Conservation (phyloP, 2,797 vertebrate genomes). For the Meriones psammophilus region DNA sequence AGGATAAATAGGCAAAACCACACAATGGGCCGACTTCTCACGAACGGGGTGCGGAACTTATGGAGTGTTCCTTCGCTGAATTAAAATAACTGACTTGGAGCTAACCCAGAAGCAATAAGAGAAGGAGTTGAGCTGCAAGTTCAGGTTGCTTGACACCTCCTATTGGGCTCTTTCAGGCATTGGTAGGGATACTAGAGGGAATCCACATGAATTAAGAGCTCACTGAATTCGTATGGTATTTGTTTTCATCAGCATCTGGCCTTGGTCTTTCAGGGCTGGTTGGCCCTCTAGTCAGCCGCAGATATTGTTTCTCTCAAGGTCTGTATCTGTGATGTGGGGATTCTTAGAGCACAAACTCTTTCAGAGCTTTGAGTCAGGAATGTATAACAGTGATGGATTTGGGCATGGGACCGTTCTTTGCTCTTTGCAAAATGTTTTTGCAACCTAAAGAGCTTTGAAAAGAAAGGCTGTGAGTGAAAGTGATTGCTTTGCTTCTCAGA, state of each 20-base stretch:
- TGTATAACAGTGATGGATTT: background rate
- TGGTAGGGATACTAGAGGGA: background rate
- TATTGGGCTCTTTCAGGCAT: background rate
- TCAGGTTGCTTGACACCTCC: background rate
- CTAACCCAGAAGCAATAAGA: background rate
- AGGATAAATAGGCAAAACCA: background rate
- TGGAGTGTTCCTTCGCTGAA: background rate
- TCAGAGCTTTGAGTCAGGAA: background rate
- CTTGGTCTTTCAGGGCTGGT: background rate
- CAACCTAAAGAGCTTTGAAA: conserved; percentile 38
- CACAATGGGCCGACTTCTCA: background rate
- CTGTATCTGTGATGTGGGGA: background rate
- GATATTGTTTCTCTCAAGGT: background rate
- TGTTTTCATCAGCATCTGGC: background rate
- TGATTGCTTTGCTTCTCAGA: conserved; percentile 2
- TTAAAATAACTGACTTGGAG: background rate
- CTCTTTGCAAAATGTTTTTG: background rate
- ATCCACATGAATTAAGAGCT: background rate
- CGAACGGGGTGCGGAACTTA: background rate
- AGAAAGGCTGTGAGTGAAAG: background rate
- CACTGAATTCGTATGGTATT: background rate
- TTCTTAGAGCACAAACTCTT: background rate
- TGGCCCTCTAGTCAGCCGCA: background rate
- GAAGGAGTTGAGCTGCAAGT: background rate
- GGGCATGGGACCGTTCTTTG: conserved; percentile 1